Evolutionary conservation across 2,797 vertebrate genomes (phyloP).

Genomic region (Rhabdomys pumilio): DNA sequence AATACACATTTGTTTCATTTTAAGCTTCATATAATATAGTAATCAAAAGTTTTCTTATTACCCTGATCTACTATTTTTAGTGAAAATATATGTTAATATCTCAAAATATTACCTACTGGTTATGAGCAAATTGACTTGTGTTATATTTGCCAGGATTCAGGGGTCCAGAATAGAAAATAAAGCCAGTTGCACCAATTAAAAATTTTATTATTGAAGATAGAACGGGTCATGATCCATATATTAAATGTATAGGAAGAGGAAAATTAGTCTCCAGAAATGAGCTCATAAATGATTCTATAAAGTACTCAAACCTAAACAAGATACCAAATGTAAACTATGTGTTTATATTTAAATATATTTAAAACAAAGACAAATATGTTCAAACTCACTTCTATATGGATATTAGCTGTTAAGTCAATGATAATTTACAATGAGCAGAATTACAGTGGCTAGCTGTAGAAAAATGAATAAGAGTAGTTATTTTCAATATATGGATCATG

Average conservation of each 20-base stretch:
- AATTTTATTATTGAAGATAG: not conserved
- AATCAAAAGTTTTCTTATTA: not conserved
- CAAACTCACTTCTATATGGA: not conserved
- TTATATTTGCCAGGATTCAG: not conserved
- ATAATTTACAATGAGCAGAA: not conserved
- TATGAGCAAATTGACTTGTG: not conserved
- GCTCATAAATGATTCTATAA: not conserved
- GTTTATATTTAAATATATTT: not conserved
- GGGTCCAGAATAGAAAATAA: not conserved
- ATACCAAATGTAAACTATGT: not conserved
- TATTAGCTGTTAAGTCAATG: not conserved
- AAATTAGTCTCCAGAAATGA: not conserved
- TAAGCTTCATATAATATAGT: not conserved
- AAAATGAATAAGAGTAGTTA: not conserved
- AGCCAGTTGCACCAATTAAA: not conserved
- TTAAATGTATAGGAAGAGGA: not conserved
- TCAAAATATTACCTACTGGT: not conserved
- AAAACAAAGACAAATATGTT: not conserved
- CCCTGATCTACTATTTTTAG: not conserved
- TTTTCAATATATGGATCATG: not conserved
- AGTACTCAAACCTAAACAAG: not conserved
- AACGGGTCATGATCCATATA: too few relatives aligned
- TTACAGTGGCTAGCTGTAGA: not conserved
- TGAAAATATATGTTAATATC: not conserved
- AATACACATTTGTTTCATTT: not conserved